A percentile compares a stretch with the other conserved stretches of the same genome.
These are phyloP conservation scores for Taenioides sp. DNA, from an alignment of 2,797 vertebrate genomes.

Conservation along the genomic window DNA sequence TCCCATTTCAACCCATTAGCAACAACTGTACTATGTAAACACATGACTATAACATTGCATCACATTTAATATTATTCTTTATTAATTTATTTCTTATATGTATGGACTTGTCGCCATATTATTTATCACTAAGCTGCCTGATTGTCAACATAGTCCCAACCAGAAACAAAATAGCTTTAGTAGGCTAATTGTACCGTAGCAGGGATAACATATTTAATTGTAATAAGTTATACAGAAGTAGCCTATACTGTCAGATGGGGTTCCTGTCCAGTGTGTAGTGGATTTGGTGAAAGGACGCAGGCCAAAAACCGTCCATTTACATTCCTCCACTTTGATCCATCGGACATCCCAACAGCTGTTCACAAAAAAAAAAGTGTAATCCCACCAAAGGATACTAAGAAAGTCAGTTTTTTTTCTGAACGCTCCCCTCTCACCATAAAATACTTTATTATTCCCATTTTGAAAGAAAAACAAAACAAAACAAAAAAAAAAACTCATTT, in stretches of 20 bases:
- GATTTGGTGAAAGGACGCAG: slow-evolving; percentile 44
- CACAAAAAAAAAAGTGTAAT: not conserved
- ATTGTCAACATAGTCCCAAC: not conserved
- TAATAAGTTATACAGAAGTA: slow-evolving; percentile 31
- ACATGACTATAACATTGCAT: not conserved
- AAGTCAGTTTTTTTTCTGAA: slow-evolving; percentile 7
- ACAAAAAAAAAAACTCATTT: slow-evolving; percentile 14
- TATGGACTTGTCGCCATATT: not conserved
- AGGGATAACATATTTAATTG: slow-evolving; percentile 21
- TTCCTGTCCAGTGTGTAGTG: slow-evolving; percentile 25
- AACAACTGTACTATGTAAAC: not conserved
- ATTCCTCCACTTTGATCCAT: slow-evolving; percentile 60
- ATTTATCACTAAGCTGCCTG: slow-evolving; percentile 11
- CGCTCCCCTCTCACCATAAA: not conserved
- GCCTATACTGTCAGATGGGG: slow-evolving; percentile 35
- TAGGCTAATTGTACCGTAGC: not conserved
- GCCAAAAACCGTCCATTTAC: slow-evolving; percentile 44
- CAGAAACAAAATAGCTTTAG: not conserved
- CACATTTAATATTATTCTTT: not conserved
- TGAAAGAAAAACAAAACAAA: slow-evolving; percentile 10
- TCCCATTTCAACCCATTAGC: not conserved
- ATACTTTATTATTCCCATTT: slow-evolving; percentile 2
- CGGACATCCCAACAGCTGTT: slow-evolving; percentile 45
- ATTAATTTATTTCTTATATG: slow-evolving; percentile 15
- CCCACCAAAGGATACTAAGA: not conserved